A percentile compares a stretch with the other conserved stretches of the same genome.
These are phyloP conservation scores for Liopterus haemorrhoidalis DNA, from an alignment of 2,888 invertebrate species.

Conservation along the genomic window DNA sequence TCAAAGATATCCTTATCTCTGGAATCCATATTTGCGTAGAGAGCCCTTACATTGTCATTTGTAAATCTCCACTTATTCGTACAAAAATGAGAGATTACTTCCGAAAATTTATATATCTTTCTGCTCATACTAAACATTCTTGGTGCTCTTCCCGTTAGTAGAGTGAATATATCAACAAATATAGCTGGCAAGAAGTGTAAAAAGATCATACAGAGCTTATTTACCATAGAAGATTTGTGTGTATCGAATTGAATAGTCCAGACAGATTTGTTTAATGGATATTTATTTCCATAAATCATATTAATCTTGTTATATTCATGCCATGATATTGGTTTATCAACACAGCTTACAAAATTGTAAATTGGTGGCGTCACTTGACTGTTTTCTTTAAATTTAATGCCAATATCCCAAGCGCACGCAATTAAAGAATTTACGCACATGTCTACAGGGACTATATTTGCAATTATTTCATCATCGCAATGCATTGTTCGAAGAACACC, in stretches of 20 bases:
- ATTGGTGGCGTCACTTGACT: constrained; percentile 44
- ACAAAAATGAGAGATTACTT: constrained; percentile 68
- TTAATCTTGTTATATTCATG: constrained; percentile 53
- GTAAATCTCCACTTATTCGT: constrained; percentile 66
- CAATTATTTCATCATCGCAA: constrained; percentile 37
- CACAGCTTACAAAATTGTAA: constrained; percentile 76
- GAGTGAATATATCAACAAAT: constrained; percentile 56
- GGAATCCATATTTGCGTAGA: constrained; percentile 53
- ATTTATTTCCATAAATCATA: constrained; percentile 46
- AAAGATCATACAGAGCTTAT: constrained; percentile 54
- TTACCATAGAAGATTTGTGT: constrained; percentile 50
- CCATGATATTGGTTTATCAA: constrained; percentile 72
- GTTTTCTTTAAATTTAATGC: neutral
- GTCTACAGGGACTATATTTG: constrained; percentile 73
- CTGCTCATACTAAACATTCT: constrained; percentile 74
- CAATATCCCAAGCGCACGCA: constrained; percentile 54
- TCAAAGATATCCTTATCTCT: constrained; percentile 57
- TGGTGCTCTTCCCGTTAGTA: constrained; percentile 61
- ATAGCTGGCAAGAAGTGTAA: constrained; percentile 68
- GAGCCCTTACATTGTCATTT: constrained; percentile 55
- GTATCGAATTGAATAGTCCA: constrained; percentile 55
- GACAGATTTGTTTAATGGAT: constrained; percentile 49
- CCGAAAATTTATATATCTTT: constrained; percentile 72
- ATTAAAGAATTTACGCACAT: constrained; percentile 61
- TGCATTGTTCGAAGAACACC: constrained; percentile 58